phyloP scores from a whole-genome alignment of 1,140 invertebrate genomes.

The Lanistes nyassanus region DNA sequence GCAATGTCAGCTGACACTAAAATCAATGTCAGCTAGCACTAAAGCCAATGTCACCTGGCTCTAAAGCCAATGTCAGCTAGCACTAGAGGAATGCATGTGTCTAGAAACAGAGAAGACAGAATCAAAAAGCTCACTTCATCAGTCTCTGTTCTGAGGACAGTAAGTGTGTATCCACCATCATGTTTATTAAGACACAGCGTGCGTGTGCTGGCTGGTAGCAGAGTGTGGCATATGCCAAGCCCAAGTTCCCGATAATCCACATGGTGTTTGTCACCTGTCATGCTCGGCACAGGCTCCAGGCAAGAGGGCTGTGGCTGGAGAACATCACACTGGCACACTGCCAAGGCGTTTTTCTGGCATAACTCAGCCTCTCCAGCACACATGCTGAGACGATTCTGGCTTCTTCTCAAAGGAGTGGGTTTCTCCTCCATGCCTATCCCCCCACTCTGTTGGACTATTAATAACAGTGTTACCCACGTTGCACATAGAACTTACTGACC shows the following conservation, averaged over 20 bases:
- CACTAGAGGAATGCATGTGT: neutral
- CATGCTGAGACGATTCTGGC: neutral
- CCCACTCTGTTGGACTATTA: too few relatives aligned
- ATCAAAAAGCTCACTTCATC: neutral
- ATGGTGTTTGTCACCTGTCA: neutral
- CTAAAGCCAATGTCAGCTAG: neutral
- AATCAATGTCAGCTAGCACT: neutral
- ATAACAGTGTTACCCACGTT: too few relatives aligned
- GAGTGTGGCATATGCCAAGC: neutral
- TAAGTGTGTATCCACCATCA: conserved; percentile 8
- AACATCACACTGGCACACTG: neutral
- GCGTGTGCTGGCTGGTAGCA: conserved; percentile 2
- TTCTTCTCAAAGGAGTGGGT: too few relatives aligned
- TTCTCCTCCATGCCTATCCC: too few relatives aligned
- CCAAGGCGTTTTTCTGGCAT: neutral
- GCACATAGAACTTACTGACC: too few relatives aligned
- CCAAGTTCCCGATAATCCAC: too few relatives aligned
- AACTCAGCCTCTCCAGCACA: neutral
- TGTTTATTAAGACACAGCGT: conserved; percentile 15
- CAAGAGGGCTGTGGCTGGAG: conserved; percentile 4
- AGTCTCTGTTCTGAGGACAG: neutral
- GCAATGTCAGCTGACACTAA: neutral
- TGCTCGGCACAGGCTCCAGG: neutral
- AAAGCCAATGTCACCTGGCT: neutral
- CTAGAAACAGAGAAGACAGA: neutral